Percentiles rank a stretch among this genome's conserved stretches.
These are phyloP conservation scores for Mus caroli DNA, from an alignment of 2,797 vertebrate genomes.

Conservation along the genomic window DNA sequence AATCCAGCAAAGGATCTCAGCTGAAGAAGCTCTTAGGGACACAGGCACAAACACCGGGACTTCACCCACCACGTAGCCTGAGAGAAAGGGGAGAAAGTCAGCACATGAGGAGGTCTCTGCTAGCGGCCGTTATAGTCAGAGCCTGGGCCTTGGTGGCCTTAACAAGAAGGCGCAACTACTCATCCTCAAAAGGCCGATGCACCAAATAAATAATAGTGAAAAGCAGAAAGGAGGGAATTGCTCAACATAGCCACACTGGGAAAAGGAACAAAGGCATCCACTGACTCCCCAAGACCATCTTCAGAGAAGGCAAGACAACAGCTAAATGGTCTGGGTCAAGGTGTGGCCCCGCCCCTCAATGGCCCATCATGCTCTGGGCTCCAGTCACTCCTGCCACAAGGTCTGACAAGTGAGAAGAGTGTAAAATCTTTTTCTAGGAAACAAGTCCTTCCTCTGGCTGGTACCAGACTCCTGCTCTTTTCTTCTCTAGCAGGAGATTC, in stretches of 20 bases:
- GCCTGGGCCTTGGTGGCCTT: not conserved
- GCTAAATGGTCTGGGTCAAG: not conserved
- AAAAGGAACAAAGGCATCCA: not conserved
- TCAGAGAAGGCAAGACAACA: not conserved
- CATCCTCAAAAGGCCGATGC: not conserved
- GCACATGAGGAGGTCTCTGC: not conserved
- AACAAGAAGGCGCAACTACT: too few species aligned
- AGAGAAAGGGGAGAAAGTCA: not conserved
- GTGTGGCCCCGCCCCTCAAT: not conserved
- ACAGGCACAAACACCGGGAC: not conserved
- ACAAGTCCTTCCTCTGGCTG: not conserved
- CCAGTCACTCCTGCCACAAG: not conserved
- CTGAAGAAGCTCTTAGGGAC: not conserved
- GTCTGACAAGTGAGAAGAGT: not conserved
- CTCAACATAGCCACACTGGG: not conserved
- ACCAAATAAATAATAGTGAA: not conserved
- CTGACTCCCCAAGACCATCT: not conserved
- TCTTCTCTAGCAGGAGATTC: not conserved
- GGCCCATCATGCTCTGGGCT: not conserved
- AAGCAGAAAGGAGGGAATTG: not conserved
- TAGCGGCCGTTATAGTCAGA: not conserved
- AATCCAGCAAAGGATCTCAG: not conserved
- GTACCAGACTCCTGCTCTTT: not conserved
- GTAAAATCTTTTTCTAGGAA: not conserved
- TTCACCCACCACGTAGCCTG: not conserved